These are phyloP conservation scores for Melanchra persicariae DNA, from an alignment of 2,888 invertebrate species.

Conservation along the genomic window DNA sequence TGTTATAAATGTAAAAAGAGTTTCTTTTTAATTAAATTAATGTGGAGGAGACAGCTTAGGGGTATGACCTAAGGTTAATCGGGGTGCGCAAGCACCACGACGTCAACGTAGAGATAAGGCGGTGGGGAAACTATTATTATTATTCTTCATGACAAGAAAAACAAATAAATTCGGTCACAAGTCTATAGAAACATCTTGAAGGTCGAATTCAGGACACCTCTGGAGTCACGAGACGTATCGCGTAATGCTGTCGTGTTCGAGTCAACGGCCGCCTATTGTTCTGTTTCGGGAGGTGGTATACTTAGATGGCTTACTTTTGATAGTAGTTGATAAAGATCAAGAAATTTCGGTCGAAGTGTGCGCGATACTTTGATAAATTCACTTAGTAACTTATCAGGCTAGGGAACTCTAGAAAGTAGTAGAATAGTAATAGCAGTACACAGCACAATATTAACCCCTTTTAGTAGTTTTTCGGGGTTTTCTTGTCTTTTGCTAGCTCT, in stretches of 20 bases:
- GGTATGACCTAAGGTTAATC: too few relatives aligned
- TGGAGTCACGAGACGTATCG: conserved; percentile 33
- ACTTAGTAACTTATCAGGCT: neutral
- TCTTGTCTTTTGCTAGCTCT: too few relatives aligned
- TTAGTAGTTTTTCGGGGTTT: too few relatives aligned
- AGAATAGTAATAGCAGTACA: too few relatives aligned
- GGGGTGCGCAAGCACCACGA: too few relatives aligned
- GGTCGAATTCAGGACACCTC: conserved; percentile 24
- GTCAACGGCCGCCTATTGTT: conserved; percentile 53
- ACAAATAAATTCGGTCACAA: conserved; percentile 18
- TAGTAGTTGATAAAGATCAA: conserved; percentile 39
- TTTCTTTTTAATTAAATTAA: too few relatives aligned
- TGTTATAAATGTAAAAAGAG: too few relatives aligned
- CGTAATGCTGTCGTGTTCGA: conserved; percentile 4
- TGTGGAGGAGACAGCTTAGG: too few relatives aligned
- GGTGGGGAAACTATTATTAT: too few relatives aligned
- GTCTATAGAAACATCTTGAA: conserved; percentile 22
- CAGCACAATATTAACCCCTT: too few relatives aligned
- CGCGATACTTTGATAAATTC: neutral
- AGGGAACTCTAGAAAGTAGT: too few relatives aligned
- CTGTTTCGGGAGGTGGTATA: conserved; percentile 21
- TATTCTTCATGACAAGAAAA: neutral
- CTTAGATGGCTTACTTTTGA: conserved; percentile 43
- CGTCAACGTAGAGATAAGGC: too few relatives aligned
- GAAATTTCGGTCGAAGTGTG: neutral